Evolutionary conservation across 1,140 invertebrate species (phyloP).

Genomic region (Drosophila orena): DNA sequence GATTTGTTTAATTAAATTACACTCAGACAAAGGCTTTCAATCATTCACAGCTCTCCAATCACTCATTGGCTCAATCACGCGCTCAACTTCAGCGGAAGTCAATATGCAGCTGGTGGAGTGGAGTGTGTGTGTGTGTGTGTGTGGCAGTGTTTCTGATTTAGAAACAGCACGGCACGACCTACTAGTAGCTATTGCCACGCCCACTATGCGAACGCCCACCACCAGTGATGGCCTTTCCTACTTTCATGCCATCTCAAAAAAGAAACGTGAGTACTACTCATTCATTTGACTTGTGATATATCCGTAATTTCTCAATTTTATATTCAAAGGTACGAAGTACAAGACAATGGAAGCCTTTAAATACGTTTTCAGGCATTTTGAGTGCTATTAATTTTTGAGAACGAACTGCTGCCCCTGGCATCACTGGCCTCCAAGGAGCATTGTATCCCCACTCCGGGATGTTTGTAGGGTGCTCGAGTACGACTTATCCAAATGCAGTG

Average conservation of each 20-base stretch:
- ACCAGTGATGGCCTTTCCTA: not conserved
- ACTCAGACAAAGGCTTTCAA: conserved; percentile 80
- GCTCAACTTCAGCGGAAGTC: conserved; percentile 62
- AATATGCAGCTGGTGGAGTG: conserved; percentile 48
- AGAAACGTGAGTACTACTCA: no score
- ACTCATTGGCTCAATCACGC: conserved; percentile 81
- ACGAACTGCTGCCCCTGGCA: not conserved
- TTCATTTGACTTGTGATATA: no score
- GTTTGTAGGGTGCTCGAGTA: conserved; percentile 38
- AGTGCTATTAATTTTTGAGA: no score
- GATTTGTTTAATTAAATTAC: conserved; percentile 83
- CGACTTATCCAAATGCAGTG: conserved; percentile 45
- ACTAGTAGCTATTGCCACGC: not conserved
- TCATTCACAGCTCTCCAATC: conserved; percentile 81
- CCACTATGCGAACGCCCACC: not conserved
- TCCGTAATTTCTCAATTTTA: no score
- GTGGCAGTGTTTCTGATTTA: conserved; percentile 40
- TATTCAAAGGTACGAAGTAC: no score
- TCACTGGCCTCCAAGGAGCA: not conserved
- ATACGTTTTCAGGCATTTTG: no score
- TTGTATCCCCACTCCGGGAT: conserved; percentile 14
- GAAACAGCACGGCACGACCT: conserved; percentile 18
- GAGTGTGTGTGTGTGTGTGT: conserved; percentile 35
- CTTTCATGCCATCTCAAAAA: no score
- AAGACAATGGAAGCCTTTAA: no score